These are phyloP conservation scores for Oostethus manadensis DNA, from an alignment of 2,113 vertebrate genomes.

Conservation along the genomic window DNA sequence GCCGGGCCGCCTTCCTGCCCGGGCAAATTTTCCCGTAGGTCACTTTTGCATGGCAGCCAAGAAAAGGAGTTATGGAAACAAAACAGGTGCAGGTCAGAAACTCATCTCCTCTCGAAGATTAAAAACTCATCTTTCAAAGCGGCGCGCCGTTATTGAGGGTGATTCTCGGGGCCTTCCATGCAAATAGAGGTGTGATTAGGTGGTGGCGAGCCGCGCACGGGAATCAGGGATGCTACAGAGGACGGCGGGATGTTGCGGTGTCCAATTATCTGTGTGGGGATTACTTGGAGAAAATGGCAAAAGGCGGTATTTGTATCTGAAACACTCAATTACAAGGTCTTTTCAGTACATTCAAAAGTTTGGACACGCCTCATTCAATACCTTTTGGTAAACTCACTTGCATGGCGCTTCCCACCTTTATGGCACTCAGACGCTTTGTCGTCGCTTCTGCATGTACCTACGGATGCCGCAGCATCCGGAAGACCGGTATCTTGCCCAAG, in stretches of 20 bases:
- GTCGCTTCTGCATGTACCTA: no score
- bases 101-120: constrained; percentile 90
- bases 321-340: constrained; percentile 9
- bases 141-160: constrained; percentile 76
- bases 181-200: constrained; percentile 84
- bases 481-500: no score
- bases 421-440: no score
- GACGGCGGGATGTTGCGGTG: constrained; percentile 65
- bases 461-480: no score
- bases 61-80: constrained; percentile 52
- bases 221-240: constrained; percentile 64
- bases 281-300: constrained; percentile 71
- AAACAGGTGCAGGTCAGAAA: constrained; percentile 81
- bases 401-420: no score
- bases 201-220: constrained; percentile 57
- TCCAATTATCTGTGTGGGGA: constrained; percentile 74
- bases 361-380: no score
- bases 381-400: no score
- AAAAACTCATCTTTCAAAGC: constrained; percentile 91
- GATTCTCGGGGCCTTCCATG: constrained; percentile 76
- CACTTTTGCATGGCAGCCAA: constrained; percentile 69
- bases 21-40: constrained; percentile 83
- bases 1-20: constrained; percentile 71
- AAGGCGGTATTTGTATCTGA: constrained; percentile 26
- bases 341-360: no score